Evolutionary conservation across 2,113 vertebrate genomes (phyloP).

Genomic region (Cyanoliseus patagonus): DNA sequence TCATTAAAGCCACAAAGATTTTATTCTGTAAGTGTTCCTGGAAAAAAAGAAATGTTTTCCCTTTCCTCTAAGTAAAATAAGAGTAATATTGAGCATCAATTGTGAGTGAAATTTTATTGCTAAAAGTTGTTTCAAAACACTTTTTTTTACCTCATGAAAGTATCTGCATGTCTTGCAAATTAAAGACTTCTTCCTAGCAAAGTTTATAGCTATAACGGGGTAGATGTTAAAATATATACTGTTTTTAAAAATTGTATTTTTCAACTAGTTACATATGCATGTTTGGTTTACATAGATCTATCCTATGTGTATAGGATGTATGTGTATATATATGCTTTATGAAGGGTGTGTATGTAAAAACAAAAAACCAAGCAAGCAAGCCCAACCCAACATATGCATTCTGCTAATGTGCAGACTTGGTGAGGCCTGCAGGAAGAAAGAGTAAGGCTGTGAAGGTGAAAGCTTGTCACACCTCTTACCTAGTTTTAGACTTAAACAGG

Average conservation of each 20-base stretch:
- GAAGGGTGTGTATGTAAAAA: background rate
- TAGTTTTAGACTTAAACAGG: background rate
- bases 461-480: background rate
- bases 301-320: background rate
- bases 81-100: background rate
- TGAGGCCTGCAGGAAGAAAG: background rate
- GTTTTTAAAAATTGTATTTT: background rate
- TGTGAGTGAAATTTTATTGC: background rate
- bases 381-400: fast-evolving
- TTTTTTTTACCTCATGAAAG: background rate
- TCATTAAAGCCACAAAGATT: background rate
- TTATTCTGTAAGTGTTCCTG: background rate
- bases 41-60: background rate
- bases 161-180: background rate
- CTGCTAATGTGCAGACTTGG: background rate
- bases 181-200: background rate
- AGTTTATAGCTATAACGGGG: background rate
- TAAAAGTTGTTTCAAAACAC: background rate
- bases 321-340: background rate
- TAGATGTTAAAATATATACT: background rate
- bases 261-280: background rate
- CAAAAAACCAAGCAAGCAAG: background rate
- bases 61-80: background rate
- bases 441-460: background rate
- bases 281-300: background rate